phyloP scores from a whole-genome alignment of 1,140 invertebrate species.

The Trichoplusia ni region DNA sequence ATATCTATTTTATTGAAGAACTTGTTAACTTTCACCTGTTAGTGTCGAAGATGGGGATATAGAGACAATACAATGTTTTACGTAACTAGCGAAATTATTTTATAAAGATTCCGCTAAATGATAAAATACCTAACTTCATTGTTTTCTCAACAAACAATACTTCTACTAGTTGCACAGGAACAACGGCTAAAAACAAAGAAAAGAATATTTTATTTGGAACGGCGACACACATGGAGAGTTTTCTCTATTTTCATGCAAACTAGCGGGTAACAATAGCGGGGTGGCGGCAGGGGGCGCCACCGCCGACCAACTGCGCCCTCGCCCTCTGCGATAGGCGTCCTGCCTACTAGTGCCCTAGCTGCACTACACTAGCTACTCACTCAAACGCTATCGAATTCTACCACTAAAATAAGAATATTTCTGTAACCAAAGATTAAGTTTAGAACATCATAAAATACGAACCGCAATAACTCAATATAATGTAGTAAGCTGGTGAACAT shows the following conservation, averaged over 20 bases:
- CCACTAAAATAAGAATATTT: neutral
- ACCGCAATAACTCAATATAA: no score
- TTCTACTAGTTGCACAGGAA: constrained; percentile 62
- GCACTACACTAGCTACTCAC: neutral
- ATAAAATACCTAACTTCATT: constrained; percentile 47
- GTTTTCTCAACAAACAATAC: constrained; percentile 60
- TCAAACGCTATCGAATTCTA: neutral
- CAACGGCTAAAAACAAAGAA: constrained; percentile 63
- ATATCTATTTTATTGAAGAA: constrained; percentile 10
- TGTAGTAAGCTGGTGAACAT: no score
- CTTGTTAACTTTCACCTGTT: constrained; percentile 18
- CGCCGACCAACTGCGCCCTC: constrained; percentile 53
- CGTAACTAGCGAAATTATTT: constrained; percentile 23
- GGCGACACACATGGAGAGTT: constrained; percentile 72
- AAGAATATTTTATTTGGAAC: constrained; percentile 74
- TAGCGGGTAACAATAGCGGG: constrained; percentile 67
- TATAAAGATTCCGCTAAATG: constrained; percentile 25
- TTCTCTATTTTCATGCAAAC: constrained; percentile 75
- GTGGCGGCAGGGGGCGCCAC: constrained; percentile 31
- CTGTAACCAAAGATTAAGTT: neutral
- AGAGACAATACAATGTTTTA: no score
- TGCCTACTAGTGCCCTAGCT: neutral
- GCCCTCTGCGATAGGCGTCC: constrained; percentile 37
- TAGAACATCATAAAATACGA: no score
- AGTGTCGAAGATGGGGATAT: no score